Evolutionary conservation across 2,888 invertebrate genomes (phyloP), one percentile per base, ranked within the genome.

Genomic region (Bimastos eiseni): DNA sequence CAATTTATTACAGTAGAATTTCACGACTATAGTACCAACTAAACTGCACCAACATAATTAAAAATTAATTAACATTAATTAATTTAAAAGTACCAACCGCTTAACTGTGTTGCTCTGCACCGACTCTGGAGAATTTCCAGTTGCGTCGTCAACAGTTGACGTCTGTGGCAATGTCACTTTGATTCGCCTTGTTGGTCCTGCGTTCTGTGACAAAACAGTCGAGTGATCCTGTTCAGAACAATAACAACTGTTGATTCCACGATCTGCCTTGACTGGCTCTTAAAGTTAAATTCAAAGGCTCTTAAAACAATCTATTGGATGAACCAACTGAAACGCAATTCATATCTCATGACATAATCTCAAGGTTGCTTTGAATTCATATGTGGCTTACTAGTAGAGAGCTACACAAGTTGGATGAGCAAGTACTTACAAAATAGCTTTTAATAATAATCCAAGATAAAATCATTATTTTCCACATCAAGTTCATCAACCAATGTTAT

Each of bases 131-230:
- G 86, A 86, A 37, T 37, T 86, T 2, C 36, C 37, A 17, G 37
- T 36, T 19, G 30, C 37, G 34, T 86, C 86, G 24, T 86, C 86
- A 86, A 34, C 86, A 86, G 86, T 30, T 86, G 86, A 15, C 5
- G 86, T 33, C 86, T 86, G 86, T 6, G 86, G 86, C 19, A 86
- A 34, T 24, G 86, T 86, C 36, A 86, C 86, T 37, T 86, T 86
- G 36, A 86, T 86, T 37, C 37, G 86, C n/a, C 86, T 86, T 34
- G 37, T 33, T 36, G 86, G 86, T 86, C 86, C 86, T 86, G 86
- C 86, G 15, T 34, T 86, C 34, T 86, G 86, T 6, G 4, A 34
- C 4, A 6, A 36, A 86, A 86, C 11, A 37, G 34, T 8, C 17
- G 34, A 86, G 17, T 13, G 36, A 15, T 70, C 70, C 11, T 30